A percentile compares a stretch with the other conserved stretches of the same genome.
phyloP scores from a whole-genome alignment of 2,888 invertebrate genomes.

The Nipponacmea schrenckii region DNA sequence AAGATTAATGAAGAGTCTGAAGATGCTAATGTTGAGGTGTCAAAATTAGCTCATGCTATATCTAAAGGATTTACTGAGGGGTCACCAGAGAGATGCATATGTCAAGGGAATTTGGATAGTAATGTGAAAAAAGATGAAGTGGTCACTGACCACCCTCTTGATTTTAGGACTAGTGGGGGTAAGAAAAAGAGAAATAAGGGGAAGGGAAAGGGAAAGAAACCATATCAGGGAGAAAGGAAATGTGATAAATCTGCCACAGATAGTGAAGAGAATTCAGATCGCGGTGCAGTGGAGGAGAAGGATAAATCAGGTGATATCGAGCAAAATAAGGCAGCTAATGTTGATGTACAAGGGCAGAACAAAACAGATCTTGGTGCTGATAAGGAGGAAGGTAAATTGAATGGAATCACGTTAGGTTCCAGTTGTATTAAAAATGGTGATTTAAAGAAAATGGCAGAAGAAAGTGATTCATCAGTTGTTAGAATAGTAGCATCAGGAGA shows the following conservation, averaged over 20 bases:
- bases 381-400: background rate
- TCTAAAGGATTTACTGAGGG: conserved; percentile 22
- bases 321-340: conserved; percentile 21
- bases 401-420: background rate
- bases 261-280: conserved; percentile 23
- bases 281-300: conserved; percentile 32
- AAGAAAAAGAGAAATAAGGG: conserved; percentile 12
- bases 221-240: conserved; percentile 30
- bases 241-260: conserved; percentile 29
- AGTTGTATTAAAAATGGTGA: conserved; percentile 8
- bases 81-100: conserved; percentile 5
- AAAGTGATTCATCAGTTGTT: conserved; percentile 17
- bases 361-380: conserved; percentile 8
- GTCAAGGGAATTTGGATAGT: conserved; percentile 17
- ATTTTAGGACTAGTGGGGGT: conserved; percentile 22
- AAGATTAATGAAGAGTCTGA: conserved; percentile 27
- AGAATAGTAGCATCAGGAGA: conserved; percentile 10
- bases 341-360: background rate
- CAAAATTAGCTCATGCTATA: conserved; percentile 12
- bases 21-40: conserved; percentile 30
- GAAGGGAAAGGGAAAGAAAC: conserved; percentile 18
- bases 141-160: conserved; percentile 14
- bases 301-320: conserved; percentile 14
- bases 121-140: background rate
- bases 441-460: conserved; percentile 16